A percentile compares a stretch with the other conserved stretches of the same genome.
Evolutionary conservation across 2,888 invertebrate species (phyloP).

Genomic region (Amphipoea lucens): DNA sequence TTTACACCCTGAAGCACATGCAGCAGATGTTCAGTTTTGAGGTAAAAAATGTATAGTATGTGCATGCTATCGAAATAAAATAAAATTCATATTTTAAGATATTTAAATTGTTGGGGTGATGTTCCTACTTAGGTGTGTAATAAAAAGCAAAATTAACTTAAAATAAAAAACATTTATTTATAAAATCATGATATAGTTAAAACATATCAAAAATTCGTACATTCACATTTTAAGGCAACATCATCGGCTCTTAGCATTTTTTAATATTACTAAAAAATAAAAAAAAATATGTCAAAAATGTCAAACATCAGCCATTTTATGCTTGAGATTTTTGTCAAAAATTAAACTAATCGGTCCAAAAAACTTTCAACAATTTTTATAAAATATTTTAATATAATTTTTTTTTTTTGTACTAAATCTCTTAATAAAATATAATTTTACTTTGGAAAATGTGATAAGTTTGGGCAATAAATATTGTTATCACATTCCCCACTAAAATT

Average conservation of each 20-base stretch:
- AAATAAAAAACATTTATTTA: constrained; percentile 87
- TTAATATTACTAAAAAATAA: constrained; percentile 50
- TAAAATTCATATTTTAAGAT: background rate
- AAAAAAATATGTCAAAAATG: constrained; percentile 81
- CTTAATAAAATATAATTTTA: constrained; percentile 62
- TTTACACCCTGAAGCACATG: background rate
- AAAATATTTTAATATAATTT: constrained; percentile 56
- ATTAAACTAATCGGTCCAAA: constrained; percentile 74
- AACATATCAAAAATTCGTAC: constrained; percentile 82
- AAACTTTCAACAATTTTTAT: constrained; percentile 59
- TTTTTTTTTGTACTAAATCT: constrained; percentile 69
- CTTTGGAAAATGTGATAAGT: constrained; percentile 70
- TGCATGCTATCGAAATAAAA: background rate
- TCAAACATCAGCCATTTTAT: constrained; percentile 88
- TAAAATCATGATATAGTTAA: constrained; percentile 82
- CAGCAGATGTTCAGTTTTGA: background rate
- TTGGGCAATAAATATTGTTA: constrained; percentile 74
- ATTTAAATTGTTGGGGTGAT: background rate
- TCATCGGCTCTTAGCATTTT: constrained; percentile 71
- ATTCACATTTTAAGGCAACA: constrained; percentile 84
- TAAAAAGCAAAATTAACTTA: constrained; percentile 81
- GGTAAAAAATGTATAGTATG: background rate
- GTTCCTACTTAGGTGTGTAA: constrained; percentile 53
- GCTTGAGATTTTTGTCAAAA: constrained; percentile 85
- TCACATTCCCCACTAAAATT: constrained; percentile 70